These are phyloP conservation scores for Macaca mulatta DNA, from an alignment of 2,113 vertebrate species.

Conservation along the genomic window DNA sequence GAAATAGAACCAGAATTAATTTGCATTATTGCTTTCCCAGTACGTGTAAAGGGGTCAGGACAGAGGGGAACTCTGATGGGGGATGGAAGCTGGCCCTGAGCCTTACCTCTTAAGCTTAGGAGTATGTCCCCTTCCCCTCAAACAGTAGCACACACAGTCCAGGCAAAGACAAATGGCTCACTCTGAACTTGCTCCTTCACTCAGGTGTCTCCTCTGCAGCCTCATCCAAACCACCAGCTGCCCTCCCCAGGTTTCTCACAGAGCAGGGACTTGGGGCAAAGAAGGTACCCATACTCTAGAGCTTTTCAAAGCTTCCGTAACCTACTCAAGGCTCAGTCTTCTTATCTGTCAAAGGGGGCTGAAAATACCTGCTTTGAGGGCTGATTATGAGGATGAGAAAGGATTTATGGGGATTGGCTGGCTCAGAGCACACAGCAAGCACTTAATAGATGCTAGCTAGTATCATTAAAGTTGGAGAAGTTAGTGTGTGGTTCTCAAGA, in stretches of 20 bases:
- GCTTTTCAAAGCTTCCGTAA: background rate
- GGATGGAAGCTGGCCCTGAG: background rate
- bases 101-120: background rate
- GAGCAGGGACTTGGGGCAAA: background rate
- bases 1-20: background rate
- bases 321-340: background rate
- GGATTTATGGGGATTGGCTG: background rate
- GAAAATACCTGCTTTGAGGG: background rate
- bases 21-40: background rate
- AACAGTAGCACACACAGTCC: background rate
- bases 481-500: background rate
- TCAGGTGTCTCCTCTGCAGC: background rate
- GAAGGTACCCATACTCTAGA: background rate
- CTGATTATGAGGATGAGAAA: background rate
- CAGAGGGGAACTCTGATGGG: no score
- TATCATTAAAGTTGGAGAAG: background rate
- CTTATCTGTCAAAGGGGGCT: background rate
- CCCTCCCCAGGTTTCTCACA: no score
- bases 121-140: no score
- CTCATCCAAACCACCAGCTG: background rate
- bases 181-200: background rate
- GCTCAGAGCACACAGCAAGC: background rate
- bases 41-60: background rate
- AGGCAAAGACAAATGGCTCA: fast-evolving
- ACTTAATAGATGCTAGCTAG: background rate